These are phyloP conservation scores for Gorsachius magnificus DNA, from an alignment of 2,797 vertebrate species.

Conservation along the genomic window DNA sequence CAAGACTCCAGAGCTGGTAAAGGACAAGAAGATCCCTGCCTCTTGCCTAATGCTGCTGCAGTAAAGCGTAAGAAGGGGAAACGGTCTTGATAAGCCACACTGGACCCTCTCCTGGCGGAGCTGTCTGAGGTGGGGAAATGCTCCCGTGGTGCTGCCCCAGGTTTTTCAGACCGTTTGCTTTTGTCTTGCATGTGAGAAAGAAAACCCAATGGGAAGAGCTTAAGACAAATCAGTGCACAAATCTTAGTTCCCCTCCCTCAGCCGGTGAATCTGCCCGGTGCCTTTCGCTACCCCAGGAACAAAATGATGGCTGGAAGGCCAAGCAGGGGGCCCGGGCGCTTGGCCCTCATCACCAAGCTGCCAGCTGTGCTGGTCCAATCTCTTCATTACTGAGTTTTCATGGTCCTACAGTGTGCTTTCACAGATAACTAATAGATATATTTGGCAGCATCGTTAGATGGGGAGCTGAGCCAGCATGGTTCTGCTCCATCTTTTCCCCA, in stretches of 20 bases:
- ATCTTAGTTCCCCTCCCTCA: neutral
- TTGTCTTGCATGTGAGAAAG: neutral
- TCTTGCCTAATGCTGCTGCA: neutral
- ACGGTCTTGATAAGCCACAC: rapidly evolving
- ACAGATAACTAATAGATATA: neutral
- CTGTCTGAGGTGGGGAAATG: neutral
- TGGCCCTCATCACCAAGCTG: neutral
- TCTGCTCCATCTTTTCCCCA: neutral
- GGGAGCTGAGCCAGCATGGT: neutral
- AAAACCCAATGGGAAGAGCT: neutral
- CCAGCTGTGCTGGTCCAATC: neutral
- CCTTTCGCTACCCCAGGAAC: neutral
- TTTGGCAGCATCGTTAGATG: neutral
- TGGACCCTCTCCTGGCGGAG: neutral
- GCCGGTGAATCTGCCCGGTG: neutral
- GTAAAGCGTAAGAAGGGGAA: neutral
- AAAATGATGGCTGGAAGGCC: neutral
- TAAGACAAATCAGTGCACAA: neutral
- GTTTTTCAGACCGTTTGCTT: neutral
- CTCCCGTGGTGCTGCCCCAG: neutral
- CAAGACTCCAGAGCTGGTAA: neutral
- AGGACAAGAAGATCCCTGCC: neutral
- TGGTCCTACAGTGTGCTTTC: neutral
- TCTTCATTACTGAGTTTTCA: neutral
- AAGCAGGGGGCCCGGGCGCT: neutral